Evolutionary conservation across 2,888 invertebrate species (phyloP), one percentile per base, ranked within the genome.

Genomic region (Brachyptera putata): DNA sequence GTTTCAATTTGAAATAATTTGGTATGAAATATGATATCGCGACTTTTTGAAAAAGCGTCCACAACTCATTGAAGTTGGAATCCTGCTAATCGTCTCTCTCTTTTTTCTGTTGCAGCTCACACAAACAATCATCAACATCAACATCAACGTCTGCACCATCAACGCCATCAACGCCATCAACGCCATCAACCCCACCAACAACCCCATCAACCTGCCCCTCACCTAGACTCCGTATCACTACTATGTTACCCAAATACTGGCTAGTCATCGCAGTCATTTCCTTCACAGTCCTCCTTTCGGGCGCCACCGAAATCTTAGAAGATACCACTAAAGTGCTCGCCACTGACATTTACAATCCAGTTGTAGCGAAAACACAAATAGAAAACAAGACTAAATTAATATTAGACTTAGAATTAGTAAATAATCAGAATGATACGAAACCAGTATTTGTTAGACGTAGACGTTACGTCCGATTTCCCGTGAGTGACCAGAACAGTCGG

Each of bases 391-490:
- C 30, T 30, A n/a, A n/a, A n/a, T n/a, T n/a, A n/a, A n/a, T n/a
- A n/a, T 11, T 30, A 30, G 30, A 30, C 30, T 7, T 30, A 30
- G 30, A 30, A 30, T 11, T n/a, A n/a, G n/a, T n/a, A 18, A 43
- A 18, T 43, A 43, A 43, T 43, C 21, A 18, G 43, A 43, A 43
- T 43, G 18, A 11, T 11, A 43, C 14, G 18, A 14, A 21, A 43
- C 11, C 43, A 43, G 14, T 30, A 4, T 34, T 36, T 18, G 13
- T 16, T 18, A 18, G 53, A 21, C 34, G 34, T 21, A 14, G 53
- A 36, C 14, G 53, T 18, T 53, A 53, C 36, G 53, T 53, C 3
- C n/a, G 53, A 30, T 53, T 53, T 22, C 53, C 53, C 2, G 21
- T 36, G 9, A 37, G 53, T 11, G 34, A 18, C 14, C 49, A 24